These are phyloP conservation scores for Varecia variegata DNA, from an alignment of 2,797 vertebrate species.

Conservation along the genomic window DNA sequence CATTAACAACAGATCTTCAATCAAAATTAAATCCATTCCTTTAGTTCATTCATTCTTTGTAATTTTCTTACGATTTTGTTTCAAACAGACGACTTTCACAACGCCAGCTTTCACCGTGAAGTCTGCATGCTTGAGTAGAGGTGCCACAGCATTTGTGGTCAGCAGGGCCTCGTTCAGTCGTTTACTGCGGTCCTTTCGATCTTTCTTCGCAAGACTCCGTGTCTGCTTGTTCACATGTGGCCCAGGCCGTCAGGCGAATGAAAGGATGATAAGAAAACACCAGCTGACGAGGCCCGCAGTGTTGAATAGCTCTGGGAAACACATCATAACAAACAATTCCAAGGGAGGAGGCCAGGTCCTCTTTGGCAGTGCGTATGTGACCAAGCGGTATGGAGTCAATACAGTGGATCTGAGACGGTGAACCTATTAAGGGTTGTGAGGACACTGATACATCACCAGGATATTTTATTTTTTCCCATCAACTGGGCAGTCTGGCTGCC, in stretches of 20 bases:
- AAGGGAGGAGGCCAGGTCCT: fast-evolving
- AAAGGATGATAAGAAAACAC: neutral
- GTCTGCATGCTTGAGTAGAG: fast-evolving
- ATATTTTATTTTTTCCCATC: neutral
- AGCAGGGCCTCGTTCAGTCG: fast-evolving
- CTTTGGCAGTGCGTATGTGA: neutral
- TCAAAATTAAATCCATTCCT: neutral
- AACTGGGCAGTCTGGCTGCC: no score
- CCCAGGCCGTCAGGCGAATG: neutral
- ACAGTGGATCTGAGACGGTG: neutral
- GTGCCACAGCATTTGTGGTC: fast-evolving
- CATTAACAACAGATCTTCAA: neutral
- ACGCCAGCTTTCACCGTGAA: fast-evolving
- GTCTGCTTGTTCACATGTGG: neutral
- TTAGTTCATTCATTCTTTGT: neutral
- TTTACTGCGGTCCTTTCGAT: fast-evolving
- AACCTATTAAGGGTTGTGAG: neutral
- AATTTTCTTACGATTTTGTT: neutral
- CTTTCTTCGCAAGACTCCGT: neutral
- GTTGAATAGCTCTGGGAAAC: neutral
- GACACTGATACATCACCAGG: neutral
- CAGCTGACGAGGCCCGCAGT: no score
- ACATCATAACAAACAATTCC: neutral
- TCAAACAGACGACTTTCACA: neutral
- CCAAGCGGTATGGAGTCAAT: neutral